phyloP scores from a whole-genome alignment of 2,113 vertebrate species.

The Clarias magur region DNA sequence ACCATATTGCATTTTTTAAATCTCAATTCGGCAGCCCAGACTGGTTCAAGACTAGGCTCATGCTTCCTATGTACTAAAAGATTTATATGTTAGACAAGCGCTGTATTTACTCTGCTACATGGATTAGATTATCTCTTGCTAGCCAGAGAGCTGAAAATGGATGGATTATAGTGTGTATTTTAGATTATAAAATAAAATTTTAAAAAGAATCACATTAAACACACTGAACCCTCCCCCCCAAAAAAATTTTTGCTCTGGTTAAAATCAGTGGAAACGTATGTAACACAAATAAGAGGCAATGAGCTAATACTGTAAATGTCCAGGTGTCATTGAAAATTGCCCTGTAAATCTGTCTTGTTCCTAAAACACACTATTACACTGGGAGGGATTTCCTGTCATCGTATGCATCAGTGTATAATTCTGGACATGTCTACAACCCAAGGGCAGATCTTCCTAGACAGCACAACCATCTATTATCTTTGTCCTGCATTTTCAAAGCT shows the following conservation, averaged over 20 bases:
- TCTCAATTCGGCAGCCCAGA: slow-evolving; percentile 24
- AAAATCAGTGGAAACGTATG: not conserved
- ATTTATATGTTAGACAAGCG: slow-evolving; percentile 30
- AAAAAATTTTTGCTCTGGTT: not conserved
- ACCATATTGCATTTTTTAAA: slow-evolving; percentile 40
- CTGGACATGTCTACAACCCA: not conserved
- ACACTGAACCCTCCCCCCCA: not conserved
- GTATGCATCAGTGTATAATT: slow-evolving; percentile 14
- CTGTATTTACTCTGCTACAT: slow-evolving; percentile 34
- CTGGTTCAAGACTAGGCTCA: slow-evolving; percentile 38
- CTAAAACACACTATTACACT: slow-evolving; percentile 1
- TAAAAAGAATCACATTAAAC: not conserved
- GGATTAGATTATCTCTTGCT: not conserved
- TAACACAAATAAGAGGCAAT: not conserved
- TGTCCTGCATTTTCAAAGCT: slow-evolving; percentile 19
- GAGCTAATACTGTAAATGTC: not conserved
- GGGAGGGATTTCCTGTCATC: slow-evolving; percentile 3
- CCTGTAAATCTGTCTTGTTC: not conserved
- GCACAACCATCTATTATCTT: slow-evolving; percentile 2
- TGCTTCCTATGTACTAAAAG: slow-evolving; percentile 5
- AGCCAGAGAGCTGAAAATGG: slow-evolving; percentile 3
- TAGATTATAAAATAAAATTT: not conserved
- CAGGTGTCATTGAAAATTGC: not conserved
- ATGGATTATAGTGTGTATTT: slow-evolving; percentile 14
- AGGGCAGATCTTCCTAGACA: not conserved